Evolutionary conservation across 2,888 invertebrate species (phyloP), one percentile per base, ranked within the genome.

Genomic region (Drosophila leonis): DNA sequence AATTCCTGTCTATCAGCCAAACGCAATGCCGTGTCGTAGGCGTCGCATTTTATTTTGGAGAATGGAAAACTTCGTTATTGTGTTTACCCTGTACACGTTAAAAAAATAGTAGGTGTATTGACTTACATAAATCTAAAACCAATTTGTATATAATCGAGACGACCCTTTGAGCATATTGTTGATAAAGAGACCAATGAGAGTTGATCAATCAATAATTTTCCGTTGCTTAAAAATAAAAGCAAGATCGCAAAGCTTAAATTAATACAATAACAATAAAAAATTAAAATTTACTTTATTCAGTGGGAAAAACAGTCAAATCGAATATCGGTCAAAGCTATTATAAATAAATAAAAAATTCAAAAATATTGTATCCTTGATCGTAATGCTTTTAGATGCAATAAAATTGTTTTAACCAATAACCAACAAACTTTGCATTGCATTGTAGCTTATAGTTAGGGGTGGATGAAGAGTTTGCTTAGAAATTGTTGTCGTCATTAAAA

Each of bases 11-110:
- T 75, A 75, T 48, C 57, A 67, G 55, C 65, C n/a, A 24, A 46
- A 68, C 60, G 55, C 68, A 70, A 66, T 68, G 42, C 65, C 56
- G 41, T 20, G 68, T 77, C 63, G 83, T 79, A 79, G 79, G 79
- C 80, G 79, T 83, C 54, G 31, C 27, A 57, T 31, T 48, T 46
- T 27, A 20, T 31, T 37, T 29, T 37, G 10, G 29, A 41, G 42
- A 41, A 29, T 29, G 20, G 33, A 41, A 48, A 35, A 35, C 24
- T 24, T 39, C 33, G 10, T 12, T 24, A 15, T 29, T 37, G 35
- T 35, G 13, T 18, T 9, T 57, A 33, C 24, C 20, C 10, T n/a
- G n/a, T 35, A 51, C 42, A 10, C 20, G 24, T 65, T 42, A n/a
- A 5, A 15, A 15, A 9, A 20, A 8, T 18, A 24, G 20, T 1